Evolutionary conservation across 2,797 vertebrate species (phyloP), one percentile per base, ranked within the genome.

Genomic region (Sandelia bainsii): DNA sequence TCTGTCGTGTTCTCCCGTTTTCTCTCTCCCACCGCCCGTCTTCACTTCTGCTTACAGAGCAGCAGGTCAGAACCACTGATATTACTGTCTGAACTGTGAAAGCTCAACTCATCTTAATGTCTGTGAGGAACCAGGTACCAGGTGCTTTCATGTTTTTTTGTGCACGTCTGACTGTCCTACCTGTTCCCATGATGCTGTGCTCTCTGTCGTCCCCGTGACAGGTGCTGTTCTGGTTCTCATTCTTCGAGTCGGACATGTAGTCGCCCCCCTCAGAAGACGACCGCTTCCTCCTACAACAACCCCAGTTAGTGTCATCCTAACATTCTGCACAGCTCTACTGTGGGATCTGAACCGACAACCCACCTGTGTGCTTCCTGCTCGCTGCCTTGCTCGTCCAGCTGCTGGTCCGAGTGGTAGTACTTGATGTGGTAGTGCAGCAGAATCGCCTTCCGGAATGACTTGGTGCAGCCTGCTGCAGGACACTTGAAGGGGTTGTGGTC

Each of bases 371-470:
- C 3, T 56, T 82, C 78, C 20, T 64, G 76, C 40, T 93, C 39
- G 14, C 70, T 4, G 32, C 75, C 54, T 1, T 0, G 53, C 60
- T 77, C 49, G 0, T 81, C 91, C 74, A 94, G 95, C 57, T 95
- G 95, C 69, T 95, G 93, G 81, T 97, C 96, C 1, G 95, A 95
- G 80, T 99, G 98, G 91, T 98, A 99, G 90, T 99, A 99, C 86
- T 99, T 99, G 94, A 98, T 96, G 91, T 99, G 98, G 93, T 98
- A 98, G 92, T 99, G 96, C 81, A 99, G 92, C 73, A 99, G 91
- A 85, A 97, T 96, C 6, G 96, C 96, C 94, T 98, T 99, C 91
- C 98, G 95, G 93, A 99, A 99, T 22, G 95, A 97, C 91, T 99
- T 99, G 56, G 93, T 92, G 92, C 98, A 99, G 91, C 95, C 96